phyloP scores from a whole-genome alignment of 2,797 vertebrate species.

The Mallotus villosus region DNA sequence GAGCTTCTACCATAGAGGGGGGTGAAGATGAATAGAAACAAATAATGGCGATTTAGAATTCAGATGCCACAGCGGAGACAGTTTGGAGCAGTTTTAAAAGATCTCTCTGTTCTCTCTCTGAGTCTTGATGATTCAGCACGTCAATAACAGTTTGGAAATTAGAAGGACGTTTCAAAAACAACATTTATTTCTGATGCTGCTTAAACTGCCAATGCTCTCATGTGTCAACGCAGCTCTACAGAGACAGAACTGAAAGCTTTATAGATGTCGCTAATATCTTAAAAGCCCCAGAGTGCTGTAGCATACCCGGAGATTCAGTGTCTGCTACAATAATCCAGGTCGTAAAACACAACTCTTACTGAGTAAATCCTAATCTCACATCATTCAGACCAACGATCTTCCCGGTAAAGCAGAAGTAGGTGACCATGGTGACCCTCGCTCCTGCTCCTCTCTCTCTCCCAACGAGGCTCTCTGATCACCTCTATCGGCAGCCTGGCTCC shows the following conservation, averaged over 20 bases:
- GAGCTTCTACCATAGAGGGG: no score
- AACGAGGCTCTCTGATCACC: no score
- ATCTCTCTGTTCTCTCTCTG: no score
- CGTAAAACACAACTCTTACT: conserved; percentile 62
- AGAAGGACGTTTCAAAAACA: no score
- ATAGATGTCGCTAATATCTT: conserved; percentile 39
- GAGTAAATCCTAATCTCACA: conserved; percentile 50
- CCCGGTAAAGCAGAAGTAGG: background rate
- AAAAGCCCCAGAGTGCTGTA: conserved; percentile 46
- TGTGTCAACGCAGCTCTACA: background rate
- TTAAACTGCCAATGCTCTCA: background rate
- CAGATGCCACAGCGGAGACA: no score
- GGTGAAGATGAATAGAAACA: no score
- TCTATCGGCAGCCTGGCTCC: background rate
- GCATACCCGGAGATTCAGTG: conserved; percentile 59
- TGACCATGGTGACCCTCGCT: no score
- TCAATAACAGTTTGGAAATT: no score
- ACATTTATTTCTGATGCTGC: no score
- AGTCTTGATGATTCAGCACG: no score
- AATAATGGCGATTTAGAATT: no score
- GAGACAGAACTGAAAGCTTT: background rate
- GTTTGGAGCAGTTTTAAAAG: no score
- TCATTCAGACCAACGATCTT: background rate
- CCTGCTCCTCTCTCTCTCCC: background rate
- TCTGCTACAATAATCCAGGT: conserved; percentile 69